Percentiles rank a stretch among this genome's conserved stretches.
These are phyloP conservation scores for Peromyscus attwateri DNA, from an alignment of 2,797 vertebrate genomes.

Conservation along the genomic window DNA sequence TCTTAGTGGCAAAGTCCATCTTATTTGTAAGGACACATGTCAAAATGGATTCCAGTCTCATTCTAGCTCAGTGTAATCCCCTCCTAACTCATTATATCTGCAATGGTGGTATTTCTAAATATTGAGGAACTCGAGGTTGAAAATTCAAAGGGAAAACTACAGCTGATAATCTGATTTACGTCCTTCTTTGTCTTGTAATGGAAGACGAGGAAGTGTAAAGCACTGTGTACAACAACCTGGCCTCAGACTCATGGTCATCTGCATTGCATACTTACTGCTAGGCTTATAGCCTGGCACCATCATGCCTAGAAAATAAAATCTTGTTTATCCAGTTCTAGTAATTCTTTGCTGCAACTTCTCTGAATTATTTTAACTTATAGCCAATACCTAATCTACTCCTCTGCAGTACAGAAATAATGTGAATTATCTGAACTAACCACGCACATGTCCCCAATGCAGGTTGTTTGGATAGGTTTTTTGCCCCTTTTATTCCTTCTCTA, in stretches of 20 bases:
- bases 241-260: neutral
- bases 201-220: neutral
- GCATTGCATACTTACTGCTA: neutral
- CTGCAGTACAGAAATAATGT: neutral
- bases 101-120: neutral
- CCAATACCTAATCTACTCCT: neutral
- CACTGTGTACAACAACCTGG: neutral
- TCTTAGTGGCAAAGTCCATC: neutral
- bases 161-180: neutral
- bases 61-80: neutral
- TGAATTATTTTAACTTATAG: neutral
- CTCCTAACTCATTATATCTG: neutral
- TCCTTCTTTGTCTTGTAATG: neutral
- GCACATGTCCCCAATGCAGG: too few species aligned
- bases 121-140: neutral
- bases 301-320: neutral
- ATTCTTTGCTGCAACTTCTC: neutral
- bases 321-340: neutral
- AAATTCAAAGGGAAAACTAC: neutral
- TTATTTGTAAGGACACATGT: neutral
- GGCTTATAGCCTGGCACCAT: neutral
- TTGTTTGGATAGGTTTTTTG: neutral
- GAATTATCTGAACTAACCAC: neutral
- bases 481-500: neutral
- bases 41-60: too few species aligned